These are phyloP conservation scores for Spilogale gracilis DNA, from an alignment of 2,113 vertebrate genomes.

Conservation along the genomic window DNA sequence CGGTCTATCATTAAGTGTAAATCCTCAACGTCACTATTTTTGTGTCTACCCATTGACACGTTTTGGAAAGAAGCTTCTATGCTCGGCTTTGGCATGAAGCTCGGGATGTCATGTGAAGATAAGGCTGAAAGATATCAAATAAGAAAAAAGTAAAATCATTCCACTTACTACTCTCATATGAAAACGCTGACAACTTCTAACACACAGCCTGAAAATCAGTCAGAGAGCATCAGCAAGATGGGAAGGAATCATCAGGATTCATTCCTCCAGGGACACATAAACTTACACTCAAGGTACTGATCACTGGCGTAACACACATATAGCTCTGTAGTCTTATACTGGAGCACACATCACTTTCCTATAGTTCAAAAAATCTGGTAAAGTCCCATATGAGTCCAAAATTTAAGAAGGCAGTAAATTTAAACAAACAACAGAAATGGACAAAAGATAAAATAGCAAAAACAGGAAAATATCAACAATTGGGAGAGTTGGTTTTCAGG, in stretches of 20 bases:
- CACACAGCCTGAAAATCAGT: neutral
- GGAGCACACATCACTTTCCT: neutral
- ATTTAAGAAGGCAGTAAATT: neutral
- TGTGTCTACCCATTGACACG: neutral
- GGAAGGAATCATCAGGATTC: neutral
- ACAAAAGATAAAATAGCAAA: neutral
- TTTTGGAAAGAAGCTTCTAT: neutral
- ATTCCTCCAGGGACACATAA: neutral
- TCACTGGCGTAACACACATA: neutral
- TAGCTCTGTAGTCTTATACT: neutral
- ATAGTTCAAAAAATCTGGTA: neutral
- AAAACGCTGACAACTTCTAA: neutral
- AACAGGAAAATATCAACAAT: neutral
- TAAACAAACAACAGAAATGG: neutral
- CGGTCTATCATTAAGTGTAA: neutral
- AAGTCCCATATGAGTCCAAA: neutral
- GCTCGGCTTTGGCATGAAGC: neutral
- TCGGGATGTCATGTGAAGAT: neutral
- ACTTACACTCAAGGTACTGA: neutral
- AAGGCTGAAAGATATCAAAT: slow-evolving; percentile 32
- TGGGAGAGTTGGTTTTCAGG: neutral
- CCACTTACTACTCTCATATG: neutral
- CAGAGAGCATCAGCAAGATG: neutral
- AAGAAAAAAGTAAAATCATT: neutral
- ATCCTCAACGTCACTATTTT: neutral